Conservation (phyloP, 2,113 vertebrate species). For the Alectura lathami region DNA sequence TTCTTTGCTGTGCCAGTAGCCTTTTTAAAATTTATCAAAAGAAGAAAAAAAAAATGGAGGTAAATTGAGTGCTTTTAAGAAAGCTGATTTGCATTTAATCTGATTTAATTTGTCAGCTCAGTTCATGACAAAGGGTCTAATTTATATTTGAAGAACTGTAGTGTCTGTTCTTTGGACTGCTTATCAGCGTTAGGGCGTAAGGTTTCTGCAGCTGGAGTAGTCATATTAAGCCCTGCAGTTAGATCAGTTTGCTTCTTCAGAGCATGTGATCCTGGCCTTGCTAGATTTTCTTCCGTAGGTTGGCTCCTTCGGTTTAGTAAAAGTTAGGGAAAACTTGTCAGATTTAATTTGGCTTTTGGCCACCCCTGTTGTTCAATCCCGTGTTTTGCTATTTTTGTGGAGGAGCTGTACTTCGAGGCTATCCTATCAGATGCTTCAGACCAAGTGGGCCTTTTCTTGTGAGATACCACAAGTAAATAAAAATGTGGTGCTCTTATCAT, state of each 20-base stretch:
- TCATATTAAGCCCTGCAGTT: background rate
- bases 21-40: background rate
- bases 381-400: background rate
- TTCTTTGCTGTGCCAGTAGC: background rate
- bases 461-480: background rate
- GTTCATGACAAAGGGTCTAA: background rate
- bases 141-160: background rate
- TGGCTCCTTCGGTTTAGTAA: background rate
- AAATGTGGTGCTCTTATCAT: background rate
- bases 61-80: background rate
- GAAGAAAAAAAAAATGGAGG: background rate
- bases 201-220: background rate
- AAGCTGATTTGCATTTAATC: background rate
- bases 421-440: background rate
- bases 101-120: background rate
- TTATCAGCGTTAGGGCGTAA: background rate
- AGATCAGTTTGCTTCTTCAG: background rate
- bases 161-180: slow-evolving; percentile 38
- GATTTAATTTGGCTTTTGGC: background rate
- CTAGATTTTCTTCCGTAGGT: background rate
- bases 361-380: background rate
- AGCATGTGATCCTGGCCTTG: background rate
- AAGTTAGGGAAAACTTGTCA: background rate
- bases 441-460: background rate
- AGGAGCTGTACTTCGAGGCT: background rate